Evolutionary conservation across 2,797 vertebrate species (phyloP), one percentile per base, ranked within the genome.

Genomic region (Stomatorhinus walkeri): DNA sequence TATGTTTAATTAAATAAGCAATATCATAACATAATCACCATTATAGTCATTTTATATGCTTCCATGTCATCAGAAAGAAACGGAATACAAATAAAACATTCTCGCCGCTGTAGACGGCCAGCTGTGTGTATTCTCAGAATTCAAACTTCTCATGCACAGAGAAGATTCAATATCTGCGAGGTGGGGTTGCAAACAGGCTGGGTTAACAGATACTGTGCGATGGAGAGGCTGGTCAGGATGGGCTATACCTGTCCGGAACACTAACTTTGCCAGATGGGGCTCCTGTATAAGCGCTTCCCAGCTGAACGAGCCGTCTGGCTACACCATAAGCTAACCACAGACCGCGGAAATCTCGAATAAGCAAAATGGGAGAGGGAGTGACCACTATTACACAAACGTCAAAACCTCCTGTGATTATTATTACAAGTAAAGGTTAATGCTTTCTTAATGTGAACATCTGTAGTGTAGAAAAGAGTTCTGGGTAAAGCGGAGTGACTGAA

Each of bases 111-210:
- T 91, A 90, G 14, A 91, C 89, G 87, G 87, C 92, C 90, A 89
- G 93, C 91, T 90, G 92, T 91, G 91, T 87, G 89, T 76, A 89
- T 89, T 85, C 90, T 88, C 90, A 88, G 72, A 68, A 93, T 93
- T 92, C 91, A 94, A 92, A 92, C 91, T 3, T 92, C 94, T 93
- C 94, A 76, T 95, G 94, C 95, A 95, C 94, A 93, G 94, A 95
- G 93, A 94, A 43, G 88, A 90, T 92, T 94, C 91, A 91, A 93
- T 91, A 68, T 90, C 88, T 91, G 92, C 91, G 91, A 92, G 91
- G 91, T 89, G 92, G 90, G 92, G 93, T 95, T 93, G 91, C 93
- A 95, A 94, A 92, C 92, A 93, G 90, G 92, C 88, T 89, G 91
- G 91, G 90, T 92, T 89, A 90, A 91, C 87, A 36, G 68, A 87